These are phyloP conservation scores for Heliconius charithonia DNA, from an alignment of 2,888 invertebrate species.

Conservation along the genomic window DNA sequence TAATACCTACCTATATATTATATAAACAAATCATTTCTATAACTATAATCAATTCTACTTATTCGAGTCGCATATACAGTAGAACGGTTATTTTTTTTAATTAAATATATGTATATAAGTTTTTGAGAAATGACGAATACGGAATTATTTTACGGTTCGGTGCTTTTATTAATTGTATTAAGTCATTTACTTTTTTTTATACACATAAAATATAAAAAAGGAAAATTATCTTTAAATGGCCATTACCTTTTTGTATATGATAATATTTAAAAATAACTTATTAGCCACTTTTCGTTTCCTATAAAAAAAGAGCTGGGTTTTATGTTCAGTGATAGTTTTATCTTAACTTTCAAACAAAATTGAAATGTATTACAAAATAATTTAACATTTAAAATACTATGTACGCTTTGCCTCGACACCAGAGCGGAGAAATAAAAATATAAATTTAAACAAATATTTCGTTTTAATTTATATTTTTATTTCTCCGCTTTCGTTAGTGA, in stretches of 20 bases:
- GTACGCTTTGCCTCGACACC: too few relatives aligned
- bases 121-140: conserved; percentile 7
- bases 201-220: too few relatives aligned
- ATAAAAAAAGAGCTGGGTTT: background rate
- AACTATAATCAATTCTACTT: background rate
- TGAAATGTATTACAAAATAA: too few relatives aligned
- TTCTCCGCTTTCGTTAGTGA: too few relatives aligned
- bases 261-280: background rate
- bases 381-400: too few relatives aligned
- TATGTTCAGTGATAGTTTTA: background rate
- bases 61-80: background rate
- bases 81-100: background rate
- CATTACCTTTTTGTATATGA: background rate
- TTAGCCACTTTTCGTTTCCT: too few relatives aligned
- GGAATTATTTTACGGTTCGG: background rate
- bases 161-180: conserved; percentile 8
- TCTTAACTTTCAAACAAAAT: too few relatives aligned
- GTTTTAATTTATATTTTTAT: too few relatives aligned
- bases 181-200: background rate
- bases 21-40: background rate
- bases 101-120: background rate
- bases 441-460: too few relatives aligned
- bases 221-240: background rate
- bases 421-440: too few relatives aligned
- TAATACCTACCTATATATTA: background rate